A percentile compares a stretch with the other conserved stretches of the same genome.
phyloP scores from a whole-genome alignment of 2,888 invertebrate genomes.

The Drosophila borborema region DNA sequence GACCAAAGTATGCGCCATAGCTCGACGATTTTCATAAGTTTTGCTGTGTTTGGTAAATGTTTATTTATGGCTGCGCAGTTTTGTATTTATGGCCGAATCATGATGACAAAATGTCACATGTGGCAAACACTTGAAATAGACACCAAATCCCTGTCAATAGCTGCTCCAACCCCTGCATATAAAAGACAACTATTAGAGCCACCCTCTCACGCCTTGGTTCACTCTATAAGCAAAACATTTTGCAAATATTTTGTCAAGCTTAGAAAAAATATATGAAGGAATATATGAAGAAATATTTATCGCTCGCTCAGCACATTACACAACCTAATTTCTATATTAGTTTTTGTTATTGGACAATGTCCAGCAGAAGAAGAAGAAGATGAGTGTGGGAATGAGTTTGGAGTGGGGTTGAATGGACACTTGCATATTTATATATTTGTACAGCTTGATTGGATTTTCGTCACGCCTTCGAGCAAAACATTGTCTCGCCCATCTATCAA shows the following conservation, averaged over 20 bases:
- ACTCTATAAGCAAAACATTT: conserved; percentile 53
- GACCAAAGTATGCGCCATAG: not conserved
- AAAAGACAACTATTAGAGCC: conserved; percentile 1
- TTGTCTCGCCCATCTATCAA: conserved; percentile 64
- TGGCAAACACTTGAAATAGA: conserved; percentile 72
- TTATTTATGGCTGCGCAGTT: conserved; percentile 75
- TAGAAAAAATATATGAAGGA: conserved; percentile 52
- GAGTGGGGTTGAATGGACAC: conserved; percentile 24
- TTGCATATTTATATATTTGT: conserved; percentile 66
- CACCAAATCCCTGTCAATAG: conserved; percentile 36
- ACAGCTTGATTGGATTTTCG: conserved; percentile 81
- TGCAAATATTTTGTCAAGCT: conserved; percentile 68
- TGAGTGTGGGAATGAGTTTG: not conserved
- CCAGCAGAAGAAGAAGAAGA: conserved; percentile 1
- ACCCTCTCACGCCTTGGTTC: conserved; percentile 43
- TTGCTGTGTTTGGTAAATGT: conserved; percentile 50
- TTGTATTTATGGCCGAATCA: conserved; percentile 79
- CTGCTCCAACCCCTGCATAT: not conserved
- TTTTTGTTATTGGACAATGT: conserved; percentile 58
- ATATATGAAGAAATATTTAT: conserved; percentile 69
- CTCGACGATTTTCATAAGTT: conserved; percentile 39
- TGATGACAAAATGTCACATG: conserved; percentile 79
- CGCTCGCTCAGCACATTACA: conserved; percentile 79
- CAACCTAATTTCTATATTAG: conserved; percentile 81
- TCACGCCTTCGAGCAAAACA: conserved; percentile 67